Percentiles rank a stretch among this genome's conserved stretches.
Conservation (phyloP, 2,113 vertebrate species). For the human region DNA sequence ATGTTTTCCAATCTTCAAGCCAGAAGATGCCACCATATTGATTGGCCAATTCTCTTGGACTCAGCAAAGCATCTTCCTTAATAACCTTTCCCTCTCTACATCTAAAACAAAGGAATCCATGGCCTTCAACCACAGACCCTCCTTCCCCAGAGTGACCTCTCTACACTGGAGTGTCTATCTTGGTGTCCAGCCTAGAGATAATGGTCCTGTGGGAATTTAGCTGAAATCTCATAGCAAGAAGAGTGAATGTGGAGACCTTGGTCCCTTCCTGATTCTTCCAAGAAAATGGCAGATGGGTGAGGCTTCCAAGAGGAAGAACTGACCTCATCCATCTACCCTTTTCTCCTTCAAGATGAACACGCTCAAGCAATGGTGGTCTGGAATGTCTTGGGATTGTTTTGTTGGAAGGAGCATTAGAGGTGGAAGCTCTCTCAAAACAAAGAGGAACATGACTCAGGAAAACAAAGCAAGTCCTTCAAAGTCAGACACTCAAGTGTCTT, state of each 20-base stretch:
- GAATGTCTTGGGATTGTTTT: fast-evolving
- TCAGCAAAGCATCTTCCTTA: neutral
- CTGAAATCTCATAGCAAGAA: fast-evolving
- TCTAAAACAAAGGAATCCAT: fast-evolving
- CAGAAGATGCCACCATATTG: fast-evolving
- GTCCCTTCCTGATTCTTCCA: fast-evolving
- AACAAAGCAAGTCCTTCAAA: neutral
- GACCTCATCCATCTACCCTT: fast-evolving
- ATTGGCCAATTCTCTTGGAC: fast-evolving
- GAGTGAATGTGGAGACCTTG: fast-evolving
- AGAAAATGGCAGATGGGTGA: neutral
- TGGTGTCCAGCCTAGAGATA: fast-evolving
- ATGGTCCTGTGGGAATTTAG: fast-evolving
- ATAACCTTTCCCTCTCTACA: neutral
- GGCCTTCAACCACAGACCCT: too few relatives aligned
- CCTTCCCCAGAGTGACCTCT: too few relatives aligned
- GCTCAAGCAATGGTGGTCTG: fast-evolving
- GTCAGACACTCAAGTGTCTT: fast-evolving
- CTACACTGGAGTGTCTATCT: too few relatives aligned
- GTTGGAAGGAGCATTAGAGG: neutral
- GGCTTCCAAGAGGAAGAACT: too few relatives aligned
- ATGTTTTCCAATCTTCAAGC: fast-evolving
- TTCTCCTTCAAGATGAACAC: neutral
- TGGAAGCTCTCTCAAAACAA: neutral
- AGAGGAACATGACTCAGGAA: fast-evolving